Conservation (phyloP, 2,113 vertebrate genomes). For the Sinocyclocheilus rhinocerous region DNA sequence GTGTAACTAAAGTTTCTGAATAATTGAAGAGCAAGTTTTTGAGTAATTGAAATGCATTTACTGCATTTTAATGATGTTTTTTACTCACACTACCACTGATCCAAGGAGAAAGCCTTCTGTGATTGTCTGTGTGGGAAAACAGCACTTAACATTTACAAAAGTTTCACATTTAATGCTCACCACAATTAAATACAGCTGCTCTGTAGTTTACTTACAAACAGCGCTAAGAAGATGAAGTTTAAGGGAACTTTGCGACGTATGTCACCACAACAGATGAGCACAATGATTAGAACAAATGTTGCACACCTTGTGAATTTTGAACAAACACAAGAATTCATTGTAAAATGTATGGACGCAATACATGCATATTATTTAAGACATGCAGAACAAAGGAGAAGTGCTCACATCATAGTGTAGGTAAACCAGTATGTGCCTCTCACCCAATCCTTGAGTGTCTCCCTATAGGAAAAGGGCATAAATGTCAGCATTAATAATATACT, state of each 20-base stretch:
- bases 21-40: background rate
- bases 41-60: conserved; percentile 34
- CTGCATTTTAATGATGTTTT: background rate
- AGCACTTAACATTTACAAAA: conserved; percentile 40
- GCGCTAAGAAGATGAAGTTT: conserved; percentile 81
- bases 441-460: conserved; percentile 71
- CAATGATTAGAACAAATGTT: conserved; percentile 68
- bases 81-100: conserved; percentile 76
- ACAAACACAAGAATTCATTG: conserved; percentile 46
- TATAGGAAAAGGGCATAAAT: conserved; percentile 51
- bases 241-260: conserved; percentile 77
- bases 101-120: conserved; percentile 79
- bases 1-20: background rate
- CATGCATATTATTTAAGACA: background rate
- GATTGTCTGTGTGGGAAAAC: conserved; percentile 69
- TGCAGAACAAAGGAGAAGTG: background rate
- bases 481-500: background rate
- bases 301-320: conserved; percentile 58
- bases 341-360: background rate
- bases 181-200: background rate
- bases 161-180: background rate
- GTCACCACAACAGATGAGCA: conserved; percentile 77
- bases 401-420: conserved; percentile 78
- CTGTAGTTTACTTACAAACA: conserved; percentile 83
- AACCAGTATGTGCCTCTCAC: conserved; percentile 70